Conservation (phyloP, 2,888 invertebrate genomes). For the Nipponacmea schrenckii region DNA sequence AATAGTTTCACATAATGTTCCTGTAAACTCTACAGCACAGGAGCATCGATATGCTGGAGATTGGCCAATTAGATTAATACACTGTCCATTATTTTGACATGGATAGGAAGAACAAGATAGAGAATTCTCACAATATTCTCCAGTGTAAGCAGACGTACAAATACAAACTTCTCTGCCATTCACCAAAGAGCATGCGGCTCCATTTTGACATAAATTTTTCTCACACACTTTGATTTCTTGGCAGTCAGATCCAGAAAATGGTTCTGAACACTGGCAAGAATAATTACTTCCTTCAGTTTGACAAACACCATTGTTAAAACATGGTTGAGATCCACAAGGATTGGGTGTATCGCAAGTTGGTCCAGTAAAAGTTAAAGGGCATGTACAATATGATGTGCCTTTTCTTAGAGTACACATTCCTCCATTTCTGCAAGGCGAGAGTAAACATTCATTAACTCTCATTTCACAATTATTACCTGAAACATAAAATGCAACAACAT, state of each 20-base stretch:
- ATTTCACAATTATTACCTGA: constrained; percentile 40
- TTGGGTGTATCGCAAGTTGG: constrained; percentile 36
- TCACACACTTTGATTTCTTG: constrained; percentile 18
- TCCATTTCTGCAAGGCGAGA: constrained; percentile 32
- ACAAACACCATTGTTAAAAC: constrained; percentile 48
- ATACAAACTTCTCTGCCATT: constrained; percentile 36
- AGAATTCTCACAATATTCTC: constrained; percentile 44
- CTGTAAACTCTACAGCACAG: constrained; percentile 43
- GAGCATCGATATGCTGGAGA: constrained; percentile 31
- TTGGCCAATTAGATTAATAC: constrained; percentile 25
- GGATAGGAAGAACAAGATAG: constrained; percentile 44
- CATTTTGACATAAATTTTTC: constrained; percentile 20
- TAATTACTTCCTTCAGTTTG: constrained; percentile 23
- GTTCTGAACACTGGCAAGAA: constrained; percentile 28
- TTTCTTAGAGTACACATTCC: constrained; percentile 38
- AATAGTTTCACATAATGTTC: constrained; percentile 38
- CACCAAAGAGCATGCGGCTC: constrained; percentile 26
- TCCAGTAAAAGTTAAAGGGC: constrained; percentile 40
- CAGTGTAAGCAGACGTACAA: constrained; percentile 49
- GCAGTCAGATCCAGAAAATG: constrained; percentile 26
- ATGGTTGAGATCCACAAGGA: constrained; percentile 48
- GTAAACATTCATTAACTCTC: constrained; percentile 33
- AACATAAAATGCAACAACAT: neutral
- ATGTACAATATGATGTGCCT: constrained; percentile 39
- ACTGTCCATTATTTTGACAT: constrained; percentile 51